A percentile compares a stretch with the other conserved stretches of the same genome.
phyloP scores from a whole-genome alignment of 2,797 vertebrate genomes.

The Spea hammondii region DNA sequence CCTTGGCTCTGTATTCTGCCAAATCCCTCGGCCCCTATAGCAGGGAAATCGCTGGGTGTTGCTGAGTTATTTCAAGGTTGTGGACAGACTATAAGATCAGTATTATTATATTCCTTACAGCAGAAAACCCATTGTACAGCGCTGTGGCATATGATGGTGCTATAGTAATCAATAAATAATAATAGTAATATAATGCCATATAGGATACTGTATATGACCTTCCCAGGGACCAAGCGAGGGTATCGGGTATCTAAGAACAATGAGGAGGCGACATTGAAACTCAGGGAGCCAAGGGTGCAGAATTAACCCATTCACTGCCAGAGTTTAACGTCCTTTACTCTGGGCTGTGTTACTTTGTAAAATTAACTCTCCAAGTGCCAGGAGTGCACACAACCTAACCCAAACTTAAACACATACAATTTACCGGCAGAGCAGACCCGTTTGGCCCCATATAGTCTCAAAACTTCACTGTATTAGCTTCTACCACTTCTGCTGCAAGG shows the following conservation, averaged over 20 bases:
- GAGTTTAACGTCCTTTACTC: background rate
- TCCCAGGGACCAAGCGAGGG: background rate
- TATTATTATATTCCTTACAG: background rate
- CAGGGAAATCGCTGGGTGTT: slow-evolving; percentile 10
- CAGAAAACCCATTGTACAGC: too few species aligned
- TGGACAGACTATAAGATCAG: background rate
- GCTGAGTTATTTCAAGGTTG: slow-evolving; percentile 7
- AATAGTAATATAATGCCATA: too few species aligned
- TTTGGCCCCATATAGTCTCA: too few species aligned
- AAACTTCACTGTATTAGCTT: too few species aligned
- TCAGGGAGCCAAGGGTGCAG: background rate
- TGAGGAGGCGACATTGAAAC: background rate
- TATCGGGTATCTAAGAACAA: background rate
- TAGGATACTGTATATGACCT: too few species aligned
- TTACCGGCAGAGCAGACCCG: too few species aligned
- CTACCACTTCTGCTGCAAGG: too few species aligned
- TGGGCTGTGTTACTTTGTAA: background rate
- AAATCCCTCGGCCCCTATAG: background rate
- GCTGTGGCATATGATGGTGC: too few species aligned
- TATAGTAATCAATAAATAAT: too few species aligned
- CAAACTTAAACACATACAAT: too few species aligned
- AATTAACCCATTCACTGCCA: background rate
- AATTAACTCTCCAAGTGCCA: background rate
- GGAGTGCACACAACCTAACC: background rate
- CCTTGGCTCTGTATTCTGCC: background rate